Evolutionary conservation across 2,888 invertebrate species (phyloP).

Genomic region (Trilocha varians): DNA sequence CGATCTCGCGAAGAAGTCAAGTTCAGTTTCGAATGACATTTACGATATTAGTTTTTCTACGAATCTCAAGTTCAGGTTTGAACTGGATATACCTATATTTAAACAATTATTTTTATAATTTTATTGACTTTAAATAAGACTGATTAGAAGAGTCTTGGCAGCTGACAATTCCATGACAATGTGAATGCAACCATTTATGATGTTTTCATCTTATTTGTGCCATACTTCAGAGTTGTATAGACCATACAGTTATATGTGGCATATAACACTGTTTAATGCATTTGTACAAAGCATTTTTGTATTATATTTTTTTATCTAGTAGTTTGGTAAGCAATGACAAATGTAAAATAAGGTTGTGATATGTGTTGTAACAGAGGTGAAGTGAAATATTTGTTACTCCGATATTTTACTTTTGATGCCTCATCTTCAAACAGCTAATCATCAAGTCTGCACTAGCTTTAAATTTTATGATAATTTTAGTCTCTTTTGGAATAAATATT

Average conservation of each 20-base stretch:
- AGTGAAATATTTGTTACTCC: constrained; percentile 11
- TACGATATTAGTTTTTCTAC: constrained; percentile 30
- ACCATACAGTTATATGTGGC: not conserved
- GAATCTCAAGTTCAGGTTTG: constrained; percentile 16
- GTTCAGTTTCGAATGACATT: constrained; percentile 57
- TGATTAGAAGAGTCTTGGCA: not conserved
- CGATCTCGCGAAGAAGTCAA: constrained; percentile 69
- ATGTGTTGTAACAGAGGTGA: not conserved
- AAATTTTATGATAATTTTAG: constrained; percentile 35
- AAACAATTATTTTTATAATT: not conserved
- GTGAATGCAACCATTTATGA: not conserved
- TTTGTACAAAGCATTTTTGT: not conserved
- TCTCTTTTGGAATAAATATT: constrained; percentile 24
- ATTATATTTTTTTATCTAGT: not conserved
- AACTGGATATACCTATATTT: too few species aligned
- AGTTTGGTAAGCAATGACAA: not conserved
- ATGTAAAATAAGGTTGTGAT: not conserved
- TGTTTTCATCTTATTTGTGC: not conserved
- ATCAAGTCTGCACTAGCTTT: constrained; percentile 50
- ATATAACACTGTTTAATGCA: not conserved
- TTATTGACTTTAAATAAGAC: not conserved
- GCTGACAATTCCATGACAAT: not conserved
- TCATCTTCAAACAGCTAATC: not conserved
- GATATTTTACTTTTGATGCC: not conserved
- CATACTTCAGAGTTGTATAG: not conserved